Evolutionary conservation across 1,140 invertebrate species (phyloP).

Genomic region (Sycophila sp.): DNA sequence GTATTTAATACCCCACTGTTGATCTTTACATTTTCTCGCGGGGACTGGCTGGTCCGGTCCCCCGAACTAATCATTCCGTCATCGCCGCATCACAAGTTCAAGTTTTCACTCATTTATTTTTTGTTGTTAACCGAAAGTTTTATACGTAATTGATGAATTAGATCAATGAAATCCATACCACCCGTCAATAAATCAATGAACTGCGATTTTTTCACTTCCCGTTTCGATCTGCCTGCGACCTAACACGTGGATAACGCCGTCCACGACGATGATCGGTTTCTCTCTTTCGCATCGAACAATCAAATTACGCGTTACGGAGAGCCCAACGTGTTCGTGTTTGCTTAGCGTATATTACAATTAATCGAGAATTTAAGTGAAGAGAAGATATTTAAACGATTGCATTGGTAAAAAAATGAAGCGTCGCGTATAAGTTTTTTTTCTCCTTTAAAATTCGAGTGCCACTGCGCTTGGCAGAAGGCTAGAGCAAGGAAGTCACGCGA

Average conservation of each 20-base stretch:
- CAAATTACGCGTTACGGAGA: constrained; percentile 25
- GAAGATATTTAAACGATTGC: neutral
- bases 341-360: constrained; percentile 14
- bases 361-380: neutral
- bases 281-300: constrained; percentile 26
- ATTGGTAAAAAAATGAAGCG: neutral
- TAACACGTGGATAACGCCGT: constrained; percentile 8
- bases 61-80: constrained; percentile 35
- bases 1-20: constrained; percentile 2
- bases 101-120: constrained; percentile 1
- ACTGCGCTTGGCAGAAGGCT: neutral
- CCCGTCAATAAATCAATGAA: too few relatives aligned
- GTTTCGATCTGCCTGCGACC: constrained; percentile 33
- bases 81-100: constrained; percentile 11
- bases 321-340: constrained; percentile 20
- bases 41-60: constrained; percentile 53
- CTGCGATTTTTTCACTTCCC: constrained; percentile 3
- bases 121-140: constrained; percentile 29
- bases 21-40: constrained; percentile 13
- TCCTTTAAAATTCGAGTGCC: constrained; percentile 23
- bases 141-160: too few relatives aligned
- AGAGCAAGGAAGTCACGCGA: constrained; percentile 10
- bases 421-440: constrained; percentile 31
- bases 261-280: constrained; percentile 6
- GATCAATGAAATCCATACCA: too few relatives aligned